Evolutionary conservation across 2,113 vertebrate genomes (phyloP).

Genomic region (Paramormyrops kingsleyae): DNA sequence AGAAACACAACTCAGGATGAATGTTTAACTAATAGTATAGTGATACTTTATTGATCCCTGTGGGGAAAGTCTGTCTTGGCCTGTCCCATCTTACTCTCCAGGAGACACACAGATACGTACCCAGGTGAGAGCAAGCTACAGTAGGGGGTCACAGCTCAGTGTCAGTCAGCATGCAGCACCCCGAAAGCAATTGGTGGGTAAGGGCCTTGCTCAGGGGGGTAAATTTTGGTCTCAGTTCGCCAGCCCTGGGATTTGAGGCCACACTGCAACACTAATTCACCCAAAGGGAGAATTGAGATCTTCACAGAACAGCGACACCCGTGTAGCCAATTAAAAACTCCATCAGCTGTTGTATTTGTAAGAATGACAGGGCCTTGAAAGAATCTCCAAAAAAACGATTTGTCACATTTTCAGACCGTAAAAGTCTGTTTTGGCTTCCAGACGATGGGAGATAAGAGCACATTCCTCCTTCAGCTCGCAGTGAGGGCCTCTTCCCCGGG

Average conservation of each 20-base stretch:
- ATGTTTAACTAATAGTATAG: background rate
- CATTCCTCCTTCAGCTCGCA: background rate
- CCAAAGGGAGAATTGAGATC: background rate
- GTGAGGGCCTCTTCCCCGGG: background rate
- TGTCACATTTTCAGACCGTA: background rate
- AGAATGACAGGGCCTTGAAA: background rate
- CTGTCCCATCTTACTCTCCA: background rate
- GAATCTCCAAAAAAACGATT: background rate
- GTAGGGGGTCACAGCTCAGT: background rate
- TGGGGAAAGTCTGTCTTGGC: background rate
- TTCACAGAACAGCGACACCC: background rate
- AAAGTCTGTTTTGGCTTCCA: background rate
- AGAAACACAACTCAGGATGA: background rate
- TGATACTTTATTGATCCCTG: background rate
- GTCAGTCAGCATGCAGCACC: background rate
- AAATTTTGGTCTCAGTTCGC: background rate
- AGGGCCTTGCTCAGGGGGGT: background rate
- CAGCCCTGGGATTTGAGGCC: background rate
- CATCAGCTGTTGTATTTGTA: background rate
- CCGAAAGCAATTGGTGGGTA: background rate
- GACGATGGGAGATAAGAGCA: background rate
- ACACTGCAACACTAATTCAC: background rate
- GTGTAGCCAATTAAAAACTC: background rate
- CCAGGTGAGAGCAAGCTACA: background rate
- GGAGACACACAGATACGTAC: background rate